Base-by-base conservation (phyloP, 2,888 invertebrate species). In the Diplolepis rosae region DNA sequence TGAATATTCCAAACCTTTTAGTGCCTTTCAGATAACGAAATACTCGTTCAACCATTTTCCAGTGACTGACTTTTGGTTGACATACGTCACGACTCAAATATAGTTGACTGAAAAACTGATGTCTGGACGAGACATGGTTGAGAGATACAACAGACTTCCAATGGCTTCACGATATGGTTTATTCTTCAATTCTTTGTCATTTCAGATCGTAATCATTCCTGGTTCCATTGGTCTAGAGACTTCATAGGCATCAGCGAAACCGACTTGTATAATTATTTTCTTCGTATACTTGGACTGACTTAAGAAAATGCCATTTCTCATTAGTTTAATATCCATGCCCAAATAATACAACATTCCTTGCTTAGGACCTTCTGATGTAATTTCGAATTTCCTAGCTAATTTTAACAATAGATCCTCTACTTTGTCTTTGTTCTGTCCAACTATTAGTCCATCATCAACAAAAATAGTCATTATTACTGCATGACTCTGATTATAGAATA, bases 21-120 rank as follows among this genome's bases (percentile, higher is more conserved):
- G 77, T 76, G 42, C 75, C 77, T 66, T 50, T 71, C 30, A 77
- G 24, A 67, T 79, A 79, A 66, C 69, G 73, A 50, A 74, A 76
- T 2, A 79, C 52, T 45, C 74, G 54, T 70, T 77, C 72, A 0
- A 74, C 45, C 72, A 76, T 77, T 70, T 75, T 77, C 79, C 77
- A 79, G 56, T 77, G 73, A 70, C 76, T 76, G 13, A 32, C 48
- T 69, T 50, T 70, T 4, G 67, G 74, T 71, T 78, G 78, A 11
- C 75, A 73, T 71, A 75, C 75, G 48, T 65, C 69, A 9, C 80
- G 65, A 72, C 81, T 82, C 27, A 80, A 51, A 72, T n/a, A n/a
- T 81, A 79, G 68, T 79, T 82, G 30, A 82, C 81, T n/a, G 77
- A 67, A 73, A 77, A 83, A 69, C 77, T 77, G 28, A 84, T 84